phyloP scores from a whole-genome alignment of 2,113 vertebrate genomes.

The Montifringilla adamsi region DNA sequence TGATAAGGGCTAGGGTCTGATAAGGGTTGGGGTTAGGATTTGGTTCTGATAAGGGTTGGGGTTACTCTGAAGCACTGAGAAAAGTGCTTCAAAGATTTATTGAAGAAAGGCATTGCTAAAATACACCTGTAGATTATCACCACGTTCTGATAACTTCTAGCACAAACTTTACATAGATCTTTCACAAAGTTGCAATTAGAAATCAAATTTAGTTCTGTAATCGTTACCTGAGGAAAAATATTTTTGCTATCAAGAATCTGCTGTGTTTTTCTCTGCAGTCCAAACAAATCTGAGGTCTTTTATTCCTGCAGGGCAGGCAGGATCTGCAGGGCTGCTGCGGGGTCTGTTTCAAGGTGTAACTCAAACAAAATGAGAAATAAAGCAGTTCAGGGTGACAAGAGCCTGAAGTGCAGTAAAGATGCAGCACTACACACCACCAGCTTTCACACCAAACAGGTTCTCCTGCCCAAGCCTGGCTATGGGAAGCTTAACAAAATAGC shows the following conservation, averaged over 20 bases:
- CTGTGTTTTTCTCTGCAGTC: not conserved
- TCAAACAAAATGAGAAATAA: not conserved
- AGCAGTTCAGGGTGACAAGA: not conserved
- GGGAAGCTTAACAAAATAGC: not conserved
- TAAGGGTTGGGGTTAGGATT: not conserved
- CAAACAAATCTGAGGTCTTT: not conserved
- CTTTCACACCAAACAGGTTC: not conserved
- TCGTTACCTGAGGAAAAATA: not conserved
- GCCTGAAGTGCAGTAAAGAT: not conserved
- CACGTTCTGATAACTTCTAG: not conserved
- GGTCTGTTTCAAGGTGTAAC: not conserved
- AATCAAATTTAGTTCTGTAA: not conserved
- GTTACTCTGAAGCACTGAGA: not conserved
- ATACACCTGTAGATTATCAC: not conserved
- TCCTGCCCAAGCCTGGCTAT: not conserved
- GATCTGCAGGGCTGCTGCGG: not conserved
- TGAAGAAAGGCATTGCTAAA: not conserved
- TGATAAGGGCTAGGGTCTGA: not conserved
- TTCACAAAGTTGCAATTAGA: not conserved
- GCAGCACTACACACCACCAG: not conserved
- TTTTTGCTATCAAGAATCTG: not conserved
- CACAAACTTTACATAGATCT: not conserved
- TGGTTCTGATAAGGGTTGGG: not conserved
- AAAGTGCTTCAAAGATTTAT: not conserved
- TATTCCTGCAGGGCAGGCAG: not conserved